These are phyloP conservation scores for Nixonia krombeini DNA, from an alignment of 1,140 invertebrate genomes.

Conservation along the genomic window DNA sequence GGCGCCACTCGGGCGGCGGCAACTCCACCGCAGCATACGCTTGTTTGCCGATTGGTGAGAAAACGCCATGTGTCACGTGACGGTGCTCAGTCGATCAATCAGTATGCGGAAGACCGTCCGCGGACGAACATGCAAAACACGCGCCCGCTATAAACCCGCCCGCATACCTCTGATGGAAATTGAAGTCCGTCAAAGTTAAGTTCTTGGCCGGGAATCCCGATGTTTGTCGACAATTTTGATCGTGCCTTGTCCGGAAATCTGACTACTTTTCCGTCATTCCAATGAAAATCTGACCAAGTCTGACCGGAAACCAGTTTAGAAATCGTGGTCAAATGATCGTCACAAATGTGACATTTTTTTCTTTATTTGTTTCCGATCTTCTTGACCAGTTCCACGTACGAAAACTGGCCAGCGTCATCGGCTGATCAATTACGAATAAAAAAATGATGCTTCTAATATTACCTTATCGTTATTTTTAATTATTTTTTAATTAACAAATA, in stretches of 20 bases:
- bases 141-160: not conserved
- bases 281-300: too few relatives aligned
- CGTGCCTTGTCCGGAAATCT: slow-evolving; percentile 30
- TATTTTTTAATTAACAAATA: too few relatives aligned
- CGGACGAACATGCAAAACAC: not conserved
- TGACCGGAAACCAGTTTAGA: too few relatives aligned
- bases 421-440: not conserved
- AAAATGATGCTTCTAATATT: not conserved
- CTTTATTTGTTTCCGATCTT: too few relatives aligned
- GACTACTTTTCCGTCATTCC: slow-evolving; percentile 1
- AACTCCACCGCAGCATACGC: too few relatives aligned
- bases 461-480: too few relatives aligned
- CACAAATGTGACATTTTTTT: too few relatives aligned
- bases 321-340: not conserved
- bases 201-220: too few relatives aligned
- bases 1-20: slow-evolving; percentile 17
- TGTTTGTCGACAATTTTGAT: slow-evolving; percentile 21
- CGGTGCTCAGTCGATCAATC: slow-evolving; percentile 43
- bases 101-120: slow-evolving; percentile 8
- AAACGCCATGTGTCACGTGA: slow-evolving; percentile 46
- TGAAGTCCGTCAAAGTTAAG: too few relatives aligned
- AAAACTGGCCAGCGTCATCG: not conserved
- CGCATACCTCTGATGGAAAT: too few relatives aligned
- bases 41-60: slow-evolving; percentile 42
- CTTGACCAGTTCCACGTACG: too few relatives aligned